Evolutionary conservation across 23 tunicate species (phyloP).

Genomic region (Trididemnum clinides): DNA sequence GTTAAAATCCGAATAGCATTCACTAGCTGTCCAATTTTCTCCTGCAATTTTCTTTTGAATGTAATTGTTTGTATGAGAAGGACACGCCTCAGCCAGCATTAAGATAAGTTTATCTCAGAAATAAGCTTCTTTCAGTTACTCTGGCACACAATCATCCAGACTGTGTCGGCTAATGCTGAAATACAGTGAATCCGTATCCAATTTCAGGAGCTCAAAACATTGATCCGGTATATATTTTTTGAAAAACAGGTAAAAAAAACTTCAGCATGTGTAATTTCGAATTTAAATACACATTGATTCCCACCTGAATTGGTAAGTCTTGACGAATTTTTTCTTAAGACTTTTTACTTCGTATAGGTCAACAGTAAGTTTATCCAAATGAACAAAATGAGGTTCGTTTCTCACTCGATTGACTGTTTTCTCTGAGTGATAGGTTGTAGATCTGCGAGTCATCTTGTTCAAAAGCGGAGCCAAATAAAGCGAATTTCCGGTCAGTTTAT

Average conservation of each 20-base stretch:
- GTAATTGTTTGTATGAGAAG: neutral
- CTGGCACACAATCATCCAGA: neutral
- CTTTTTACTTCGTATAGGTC: neutral
- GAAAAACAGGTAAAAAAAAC: neutral
- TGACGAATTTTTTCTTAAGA: neutral
- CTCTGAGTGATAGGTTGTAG: neutral
- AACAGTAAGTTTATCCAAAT: neutral
- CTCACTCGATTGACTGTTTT: neutral
- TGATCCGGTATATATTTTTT: neutral
- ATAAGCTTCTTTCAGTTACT: neutral
- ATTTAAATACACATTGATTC: neutral
- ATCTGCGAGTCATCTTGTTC: neutral
- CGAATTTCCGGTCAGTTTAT: neutral
- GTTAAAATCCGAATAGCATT: neutral
- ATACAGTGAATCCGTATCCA: conserved; percentile 12
- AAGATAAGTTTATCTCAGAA: neutral
- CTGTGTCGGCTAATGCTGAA: neutral
- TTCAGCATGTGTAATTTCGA: neutral
- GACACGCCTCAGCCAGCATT: neutral
- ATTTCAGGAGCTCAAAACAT: neutral
- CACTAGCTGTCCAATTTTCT: neutral
- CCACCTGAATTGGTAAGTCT: neutral
- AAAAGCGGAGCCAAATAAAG: neutral
- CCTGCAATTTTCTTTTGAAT: neutral
- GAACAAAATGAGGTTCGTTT: neutral